phyloP scores from a whole-genome alignment of 2,797 vertebrate species.

The Sebastes vulpes region DNA sequence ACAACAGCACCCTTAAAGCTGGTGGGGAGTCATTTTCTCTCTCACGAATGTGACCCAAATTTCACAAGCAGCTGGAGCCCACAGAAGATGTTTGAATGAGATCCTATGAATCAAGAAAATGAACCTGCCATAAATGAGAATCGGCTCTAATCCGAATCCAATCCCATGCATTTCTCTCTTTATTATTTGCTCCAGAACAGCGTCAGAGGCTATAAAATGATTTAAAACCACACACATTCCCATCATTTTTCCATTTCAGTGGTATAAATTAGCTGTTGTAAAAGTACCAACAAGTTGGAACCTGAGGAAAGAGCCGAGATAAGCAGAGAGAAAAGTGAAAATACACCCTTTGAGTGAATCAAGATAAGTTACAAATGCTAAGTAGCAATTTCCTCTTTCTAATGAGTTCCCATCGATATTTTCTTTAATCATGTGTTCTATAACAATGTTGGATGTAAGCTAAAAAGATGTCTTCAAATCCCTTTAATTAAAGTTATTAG shows the following conservation, averaged over 20 bases:
- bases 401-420: constrained; percentile 40
- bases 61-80: background rate
- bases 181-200: constrained; percentile 20
- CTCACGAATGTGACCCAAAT: constrained; percentile 17
- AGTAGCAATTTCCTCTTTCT: constrained; percentile 46
- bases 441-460: constrained; percentile 4
- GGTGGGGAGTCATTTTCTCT: background rate
- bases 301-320: background rate
- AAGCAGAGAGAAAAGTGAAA: constrained; percentile 23
- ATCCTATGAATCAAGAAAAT: constrained; percentile 45
- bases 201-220: constrained; percentile 12
- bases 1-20: constrained; percentile 3
- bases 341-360: constrained; percentile 35
- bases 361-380: constrained; percentile 34
- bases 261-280: constrained; percentile 28
- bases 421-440: constrained; percentile 23
- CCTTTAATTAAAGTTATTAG: constrained; percentile 23
- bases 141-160: background rate
- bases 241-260: constrained; percentile 28
- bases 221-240: background rate
- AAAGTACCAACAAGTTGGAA: constrained; percentile 22
- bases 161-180: background rate
- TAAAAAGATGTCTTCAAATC: constrained; percentile 1
- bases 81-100: constrained; percentile 25
- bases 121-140: constrained; percentile 3